These are phyloP conservation scores for Datnioides undecimradiatus DNA, from an alignment of 2,113 vertebrate genomes.

Conservation along the genomic window DNA sequence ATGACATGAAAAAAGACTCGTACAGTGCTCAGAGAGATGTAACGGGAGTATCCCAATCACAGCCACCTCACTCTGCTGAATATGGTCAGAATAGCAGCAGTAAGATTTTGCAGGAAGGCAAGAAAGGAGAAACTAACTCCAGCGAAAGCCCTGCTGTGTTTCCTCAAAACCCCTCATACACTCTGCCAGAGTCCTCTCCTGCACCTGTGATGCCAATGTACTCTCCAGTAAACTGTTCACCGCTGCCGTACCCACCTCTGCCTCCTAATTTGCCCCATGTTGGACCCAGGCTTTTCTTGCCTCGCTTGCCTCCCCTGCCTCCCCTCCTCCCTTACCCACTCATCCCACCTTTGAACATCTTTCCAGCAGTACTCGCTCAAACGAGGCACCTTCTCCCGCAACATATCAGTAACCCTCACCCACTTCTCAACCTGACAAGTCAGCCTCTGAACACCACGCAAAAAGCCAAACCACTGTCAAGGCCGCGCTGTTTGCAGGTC, in stretches of 20 bases:
- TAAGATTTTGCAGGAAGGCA: not conserved
- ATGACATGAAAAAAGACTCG: slow-evolving; percentile 15
- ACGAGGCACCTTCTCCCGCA: slow-evolving; percentile 21
- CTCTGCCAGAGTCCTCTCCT: not conserved
- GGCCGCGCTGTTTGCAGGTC: slow-evolving; percentile 71
- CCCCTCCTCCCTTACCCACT: slow-evolving; percentile 11
- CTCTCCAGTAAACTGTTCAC: slow-evolving; percentile 23
- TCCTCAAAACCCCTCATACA: slow-evolving; percentile 2
- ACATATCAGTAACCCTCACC: not conserved
- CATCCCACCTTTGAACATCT: slow-evolving; percentile 34
- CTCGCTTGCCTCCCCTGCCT: slow-evolving; percentile 25
- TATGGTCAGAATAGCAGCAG: not conserved
- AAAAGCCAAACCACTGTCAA: slow-evolving; percentile 35
- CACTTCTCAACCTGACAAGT: not conserved
- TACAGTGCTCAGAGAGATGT: slow-evolving; percentile 10
- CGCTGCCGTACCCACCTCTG: slow-evolving; percentile 18
- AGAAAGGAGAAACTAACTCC: not conserved
- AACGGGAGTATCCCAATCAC: not conserved
- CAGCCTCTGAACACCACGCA: slow-evolving; percentile 8
- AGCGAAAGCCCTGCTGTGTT: slow-evolving; percentile 4
- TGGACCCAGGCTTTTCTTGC: slow-evolving; percentile 18
- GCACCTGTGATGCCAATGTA: slow-evolving; percentile 12
- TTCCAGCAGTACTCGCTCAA: slow-evolving; percentile 24
- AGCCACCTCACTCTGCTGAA: not conserved
- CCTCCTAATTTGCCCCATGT: slow-evolving; percentile 7